Evolutionary conservation across 2,888 invertebrate species (phyloP).

Genomic region (Ectemnius cavifrons): DNA sequence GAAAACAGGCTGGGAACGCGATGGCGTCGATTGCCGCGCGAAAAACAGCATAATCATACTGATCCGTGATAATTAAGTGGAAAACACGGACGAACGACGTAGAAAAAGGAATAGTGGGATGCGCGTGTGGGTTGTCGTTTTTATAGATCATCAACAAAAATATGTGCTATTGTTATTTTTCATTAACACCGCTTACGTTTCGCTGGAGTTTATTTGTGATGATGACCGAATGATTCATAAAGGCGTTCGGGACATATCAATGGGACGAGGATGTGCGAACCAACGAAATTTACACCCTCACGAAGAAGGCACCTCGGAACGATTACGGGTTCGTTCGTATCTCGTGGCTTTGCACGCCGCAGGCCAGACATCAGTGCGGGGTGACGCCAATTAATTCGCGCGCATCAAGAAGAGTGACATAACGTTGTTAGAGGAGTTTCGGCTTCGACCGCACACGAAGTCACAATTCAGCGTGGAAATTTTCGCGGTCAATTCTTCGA

Average conservation of each 20-base stretch:
- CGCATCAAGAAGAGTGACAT: slow-evolving; percentile 12
- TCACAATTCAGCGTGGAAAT: slow-evolving; percentile 17
- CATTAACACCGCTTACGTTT: too few relatives aligned
- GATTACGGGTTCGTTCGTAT: not conserved
- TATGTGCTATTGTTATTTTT: too few relatives aligned
- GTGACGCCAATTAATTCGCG: slow-evolving; percentile 19
- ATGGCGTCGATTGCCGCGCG: not conserved
- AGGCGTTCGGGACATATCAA: not conserved
- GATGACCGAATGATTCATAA: too few relatives aligned
- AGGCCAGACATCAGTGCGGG: not conserved
- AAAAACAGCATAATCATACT: not conserved
- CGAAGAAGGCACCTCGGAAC: not conserved
- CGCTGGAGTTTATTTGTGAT: too few relatives aligned
- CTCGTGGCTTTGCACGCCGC: not conserved
- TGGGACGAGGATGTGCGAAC: not conserved
- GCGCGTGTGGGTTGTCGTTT: not conserved
- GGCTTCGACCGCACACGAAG: slow-evolving; percentile 9
- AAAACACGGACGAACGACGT: not conserved
- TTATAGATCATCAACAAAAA: too few relatives aligned
- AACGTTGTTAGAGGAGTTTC: slow-evolving; percentile 36
- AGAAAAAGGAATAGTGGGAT: too few relatives aligned
- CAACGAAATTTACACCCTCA: not conserved
- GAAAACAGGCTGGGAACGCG: slow-evolving; percentile 1
- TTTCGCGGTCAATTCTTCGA: slow-evolving; percentile 14
- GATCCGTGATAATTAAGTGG: slow-evolving; percentile 1